phyloP scores from a whole-genome alignment of 2,797 vertebrate species.

The Tenualosa ilisha region DNA sequence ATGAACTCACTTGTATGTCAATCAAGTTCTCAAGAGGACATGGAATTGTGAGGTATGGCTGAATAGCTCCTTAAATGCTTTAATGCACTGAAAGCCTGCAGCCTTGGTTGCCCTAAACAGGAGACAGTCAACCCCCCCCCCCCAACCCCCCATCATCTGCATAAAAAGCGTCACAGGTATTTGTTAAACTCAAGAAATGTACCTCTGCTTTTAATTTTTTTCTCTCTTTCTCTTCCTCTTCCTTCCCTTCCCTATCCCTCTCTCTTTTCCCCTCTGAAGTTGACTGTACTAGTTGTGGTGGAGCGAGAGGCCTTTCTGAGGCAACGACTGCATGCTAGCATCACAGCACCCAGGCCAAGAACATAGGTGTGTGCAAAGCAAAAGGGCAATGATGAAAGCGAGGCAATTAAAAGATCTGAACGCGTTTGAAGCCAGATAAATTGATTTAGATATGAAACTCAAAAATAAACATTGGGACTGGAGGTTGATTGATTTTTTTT shows the following conservation, averaged over 20 bases:
- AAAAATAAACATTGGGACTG: slow-evolving; percentile 70
- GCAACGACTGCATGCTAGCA: slow-evolving; percentile 27
- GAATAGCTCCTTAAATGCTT: slow-evolving; percentile 9
- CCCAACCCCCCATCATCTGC: neutral
- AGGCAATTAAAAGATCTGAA: slow-evolving; percentile 59
- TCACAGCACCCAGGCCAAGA: slow-evolving; percentile 39
- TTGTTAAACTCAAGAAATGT: slow-evolving; percentile 1
- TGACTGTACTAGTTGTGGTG: slow-evolving; percentile 10
- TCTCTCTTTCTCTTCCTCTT: neutral
- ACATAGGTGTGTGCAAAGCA: slow-evolving; percentile 46
- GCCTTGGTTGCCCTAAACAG: neutral
- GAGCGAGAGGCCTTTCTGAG: slow-evolving; percentile 18
- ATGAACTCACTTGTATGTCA: neutral
- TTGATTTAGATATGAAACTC: slow-evolving; percentile 60
- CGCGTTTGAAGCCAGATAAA: slow-evolving; percentile 67
- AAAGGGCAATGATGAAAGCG: slow-evolving; percentile 57
- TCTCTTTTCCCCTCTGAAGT: neutral
- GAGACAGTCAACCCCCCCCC: neutral
- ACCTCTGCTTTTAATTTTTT: neutral
- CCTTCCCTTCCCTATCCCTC: neutral
- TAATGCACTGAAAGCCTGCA: slow-evolving; percentile 1
- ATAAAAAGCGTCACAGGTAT: neutral
- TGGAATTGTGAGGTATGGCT: neutral
- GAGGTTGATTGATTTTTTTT: slow-evolving; percentile 71
- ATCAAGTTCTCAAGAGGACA: neutral